Conservation (phyloP, 2,888 invertebrate species). For the Leistus spinibarbis region DNA sequence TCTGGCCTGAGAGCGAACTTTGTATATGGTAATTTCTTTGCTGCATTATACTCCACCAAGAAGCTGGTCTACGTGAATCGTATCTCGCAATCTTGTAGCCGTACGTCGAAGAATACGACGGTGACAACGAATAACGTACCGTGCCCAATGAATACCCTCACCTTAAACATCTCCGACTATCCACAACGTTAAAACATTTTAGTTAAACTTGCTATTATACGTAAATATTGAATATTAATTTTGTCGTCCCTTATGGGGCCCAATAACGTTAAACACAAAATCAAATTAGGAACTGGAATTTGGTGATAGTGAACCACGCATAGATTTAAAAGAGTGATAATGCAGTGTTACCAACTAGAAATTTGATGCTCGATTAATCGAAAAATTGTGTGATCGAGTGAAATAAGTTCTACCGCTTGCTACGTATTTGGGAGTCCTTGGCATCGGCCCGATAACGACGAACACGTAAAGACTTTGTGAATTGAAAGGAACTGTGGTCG, state of each 20-base stretch:
- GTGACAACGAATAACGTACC: not conserved
- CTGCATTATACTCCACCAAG: conserved; percentile 49
- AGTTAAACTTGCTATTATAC: too few relatives aligned
- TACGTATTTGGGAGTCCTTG: not conserved
- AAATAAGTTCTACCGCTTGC: not conserved
- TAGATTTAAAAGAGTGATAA: too few relatives aligned
- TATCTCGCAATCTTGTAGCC: conserved; percentile 47
- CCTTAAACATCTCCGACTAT: not conserved
- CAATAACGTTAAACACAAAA: too few relatives aligned
- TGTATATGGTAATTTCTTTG: conserved; percentile 53
- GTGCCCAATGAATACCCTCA: not conserved
- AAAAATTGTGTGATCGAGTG: not conserved
- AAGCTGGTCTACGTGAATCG: conserved; percentile 49
- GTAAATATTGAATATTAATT: too few relatives aligned
- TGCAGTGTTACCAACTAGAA: too few relatives aligned
- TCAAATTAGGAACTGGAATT: too few relatives aligned
- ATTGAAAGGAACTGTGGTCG: conserved; percentile 8
- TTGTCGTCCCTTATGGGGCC: too few relatives aligned
- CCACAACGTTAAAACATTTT: too few relatives aligned
- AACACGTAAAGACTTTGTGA: not conserved
- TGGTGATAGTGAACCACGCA: too few relatives aligned
- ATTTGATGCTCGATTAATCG: not conserved
- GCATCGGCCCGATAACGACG: not conserved
- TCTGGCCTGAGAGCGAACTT: conserved; percentile 45
- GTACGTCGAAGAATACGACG: not conserved